Conservation (phyloP, 2,113 vertebrate genomes). For the Caranx ignobilis region DNA sequence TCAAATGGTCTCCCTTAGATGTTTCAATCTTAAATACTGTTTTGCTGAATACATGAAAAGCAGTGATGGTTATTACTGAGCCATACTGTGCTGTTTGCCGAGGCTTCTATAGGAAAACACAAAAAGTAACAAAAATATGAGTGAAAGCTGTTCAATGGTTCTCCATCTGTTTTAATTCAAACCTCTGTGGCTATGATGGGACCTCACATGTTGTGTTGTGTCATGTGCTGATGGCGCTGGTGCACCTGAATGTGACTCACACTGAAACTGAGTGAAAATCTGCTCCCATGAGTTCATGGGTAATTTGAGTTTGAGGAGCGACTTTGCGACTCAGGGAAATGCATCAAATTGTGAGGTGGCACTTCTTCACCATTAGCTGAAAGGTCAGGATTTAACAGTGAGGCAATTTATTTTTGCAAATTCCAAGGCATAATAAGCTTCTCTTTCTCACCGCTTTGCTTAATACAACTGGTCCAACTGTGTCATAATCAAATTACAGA, state of each 20-base stretch:
- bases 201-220: background rate
- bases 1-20: no score
- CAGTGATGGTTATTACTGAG: no score
- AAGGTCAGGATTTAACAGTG: slow-evolving; percentile 60
- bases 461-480: slow-evolving; percentile 24
- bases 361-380: slow-evolving; percentile 52
- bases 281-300: slow-evolving; percentile 18
- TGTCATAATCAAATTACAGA: slow-evolving; percentile 43
- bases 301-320: background rate
- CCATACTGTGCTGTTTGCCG: no score
- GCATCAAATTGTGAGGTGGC: slow-evolving; percentile 37
- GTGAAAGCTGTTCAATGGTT: no score
- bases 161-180: no score
- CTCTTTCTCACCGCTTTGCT: slow-evolving; percentile 21
- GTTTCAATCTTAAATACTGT: no score
- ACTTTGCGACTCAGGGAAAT: slow-evolving; percentile 23
- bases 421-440: slow-evolving; percentile 56
- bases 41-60: no score
- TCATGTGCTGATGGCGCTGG: background rate
- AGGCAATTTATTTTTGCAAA: slow-evolving; percentile 60
- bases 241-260: background rate
- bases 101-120: no score
- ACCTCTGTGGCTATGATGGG: background rate
- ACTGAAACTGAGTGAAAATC: slow-evolving; percentile 2
- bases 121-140: background rate